Conservation (phyloP, 1,140 invertebrate species). For the Zophobas atratus region DNA sequence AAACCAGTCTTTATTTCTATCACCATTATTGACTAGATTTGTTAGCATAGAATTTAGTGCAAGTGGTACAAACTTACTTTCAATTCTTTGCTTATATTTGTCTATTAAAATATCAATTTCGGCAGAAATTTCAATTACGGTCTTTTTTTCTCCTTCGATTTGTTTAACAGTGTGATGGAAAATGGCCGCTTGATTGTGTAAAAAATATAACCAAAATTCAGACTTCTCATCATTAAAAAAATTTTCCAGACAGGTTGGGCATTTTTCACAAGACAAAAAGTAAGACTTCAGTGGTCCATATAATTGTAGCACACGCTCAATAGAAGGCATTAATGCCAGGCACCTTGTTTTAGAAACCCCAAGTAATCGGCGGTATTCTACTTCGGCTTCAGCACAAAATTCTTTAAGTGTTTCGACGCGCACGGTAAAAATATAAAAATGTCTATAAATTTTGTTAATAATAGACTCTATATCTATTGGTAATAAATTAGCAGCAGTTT, state of each 20-base stretch:
- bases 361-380: constrained; percentile 49
- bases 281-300: constrained; percentile 59
- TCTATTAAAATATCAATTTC: constrained; percentile 23
- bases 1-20: constrained; percentile 7
- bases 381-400: constrained; percentile 58
- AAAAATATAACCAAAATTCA: constrained; percentile 51
- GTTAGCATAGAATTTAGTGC: constrained; percentile 32
- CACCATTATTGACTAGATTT: constrained; percentile 33
- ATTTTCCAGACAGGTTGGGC: constrained; percentile 53
- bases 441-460: constrained; percentile 62
- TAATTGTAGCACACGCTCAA: constrained; percentile 59
- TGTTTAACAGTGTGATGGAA: constrained; percentile 43
- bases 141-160: constrained; percentile 18
- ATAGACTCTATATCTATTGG: constrained; percentile 62
- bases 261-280: constrained; percentile 59
- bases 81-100: constrained; percentile 47
- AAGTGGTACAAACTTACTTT: constrained; percentile 36
- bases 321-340: constrained; percentile 55
- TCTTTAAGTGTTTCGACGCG: constrained; percentile 62
- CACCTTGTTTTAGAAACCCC: constrained; percentile 53
- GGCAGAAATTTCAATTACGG: constrained; percentile 39
- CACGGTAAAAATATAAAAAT: constrained; percentile 64
- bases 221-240: constrained; percentile 60
- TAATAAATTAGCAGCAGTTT: constrained; percentile 59
- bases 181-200: constrained; percentile 43